Evolutionary conservation across 2,888 invertebrate genomes (phyloP), one percentile per base, ranked within the genome.

Genomic region (Psylliodes chrysocephalus): DNA sequence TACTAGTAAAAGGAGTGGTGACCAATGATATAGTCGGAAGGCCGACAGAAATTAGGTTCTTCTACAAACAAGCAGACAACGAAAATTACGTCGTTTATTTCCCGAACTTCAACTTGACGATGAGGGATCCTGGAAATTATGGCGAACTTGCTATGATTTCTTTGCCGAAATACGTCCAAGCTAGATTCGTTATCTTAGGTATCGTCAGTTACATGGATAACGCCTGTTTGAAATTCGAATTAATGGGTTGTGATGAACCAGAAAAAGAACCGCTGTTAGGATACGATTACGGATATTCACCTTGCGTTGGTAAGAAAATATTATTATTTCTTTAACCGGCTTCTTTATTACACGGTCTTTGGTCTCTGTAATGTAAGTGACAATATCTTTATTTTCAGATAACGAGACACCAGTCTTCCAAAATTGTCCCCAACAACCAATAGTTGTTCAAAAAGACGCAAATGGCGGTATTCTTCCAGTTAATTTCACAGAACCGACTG

Each of bases 161-260:
- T 0, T 80, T 98, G 55, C 96, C 96, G 0, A 94, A 95, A 81
- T 96, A 93, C 74, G 94, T 98, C 0, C 92, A 94, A 82, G 96
- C 96, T 0, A 87, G 96, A 77, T 96, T 95, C 79, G 94, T 97
- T 6, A 95, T 96, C 77, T 85, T 98, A 73, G 85, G 96, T 59
- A 96, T 98, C 73, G 95, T 97, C 0, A 96, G 96, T 78, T 97
- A 96, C 78, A 95, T 96, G 91, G 95, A 95, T 73, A 96, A 96
- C 76, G 96, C 96, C 55, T 98, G 97, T 79, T 85, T 98, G 75
- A 96, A 96, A 80, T 97, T 98, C 77, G 97, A 97, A 82, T 82
- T 98, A 49, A 94, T 96, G 91, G 97, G 97, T 30, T 98, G 97
- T 80, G 94, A 96, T 77, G 95, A 94, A 75, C 93, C 94, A 0